Evolutionary conservation across 1,140 invertebrate species (phyloP), one percentile per base, ranked within the genome.

Genomic region (Drosophila navojoa): DNA sequence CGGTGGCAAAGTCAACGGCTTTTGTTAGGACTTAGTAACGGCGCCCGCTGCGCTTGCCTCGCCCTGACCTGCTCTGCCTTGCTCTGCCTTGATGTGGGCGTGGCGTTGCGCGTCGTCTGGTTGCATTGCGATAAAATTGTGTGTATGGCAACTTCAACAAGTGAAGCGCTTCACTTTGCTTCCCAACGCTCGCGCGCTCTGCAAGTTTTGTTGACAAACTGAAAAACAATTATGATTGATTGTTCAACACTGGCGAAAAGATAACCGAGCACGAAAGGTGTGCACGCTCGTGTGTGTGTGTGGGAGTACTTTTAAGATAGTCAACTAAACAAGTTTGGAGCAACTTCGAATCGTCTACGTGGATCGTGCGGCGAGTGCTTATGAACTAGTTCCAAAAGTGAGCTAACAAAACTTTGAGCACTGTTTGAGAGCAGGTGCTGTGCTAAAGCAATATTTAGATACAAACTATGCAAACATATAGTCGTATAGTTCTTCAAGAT

Each of bases 201-300:
- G 44, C 63, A 62, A 72, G 44, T 79, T 75, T 75, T 79, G 76
- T 86, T 86, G 82, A 86, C 82, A 86, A 86, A 86, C 82, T 86
- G 84, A 77, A 71, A 87, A 86, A 86, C 79, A 86, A 86, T 86
- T 86, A 82, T 86, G 82, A 86, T 86, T 86, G 82, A 86, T 86
- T 86, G 79, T 77, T 69, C 64, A 77, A 73, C 66, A 67, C 47
- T 61, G 76, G 22, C 27, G 38, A 16, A 16, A 57, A 45, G 64
- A 76, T 69, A 57, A 42, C 52, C 58, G 19, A 29, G 10, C 54
- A 47, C 29, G 22, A 9, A 35, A 42, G 62, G 6, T 38, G 32
- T 50, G 29, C 19, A 3, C 19, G 3, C 2, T 22, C 19, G 19
- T 9, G 50, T 45, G 35, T 38, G 35, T 38, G 32, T 35, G 53